Percentiles rank a stretch among this genome's conserved stretches.
Conservation (phyloP, 2,888 invertebrate genomes). For the Oscheius sp. region DNA sequence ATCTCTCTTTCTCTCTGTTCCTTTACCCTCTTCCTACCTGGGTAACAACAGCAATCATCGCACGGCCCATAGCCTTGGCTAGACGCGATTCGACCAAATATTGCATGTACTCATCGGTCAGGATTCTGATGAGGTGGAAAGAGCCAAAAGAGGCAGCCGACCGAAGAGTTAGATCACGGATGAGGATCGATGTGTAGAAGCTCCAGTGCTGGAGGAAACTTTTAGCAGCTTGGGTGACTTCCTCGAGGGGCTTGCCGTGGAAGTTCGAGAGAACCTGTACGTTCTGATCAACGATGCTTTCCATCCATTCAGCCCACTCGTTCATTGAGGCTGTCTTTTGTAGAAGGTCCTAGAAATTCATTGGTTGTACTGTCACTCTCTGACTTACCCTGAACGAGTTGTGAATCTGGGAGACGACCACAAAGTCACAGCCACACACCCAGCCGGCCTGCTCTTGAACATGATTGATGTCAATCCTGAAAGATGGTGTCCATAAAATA, state of each 20-base stretch:
- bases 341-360: slow-evolving; percentile 79
- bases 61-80: slow-evolving; percentile 44
- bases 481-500: slow-evolving; percentile 5
- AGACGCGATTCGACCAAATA: slow-evolving; percentile 85
- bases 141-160: slow-evolving; percentile 98
- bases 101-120: slow-evolving; percentile 99
- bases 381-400: slow-evolving; percentile 53
- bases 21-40: slow-evolving; percentile 19
- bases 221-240: slow-evolving; percentile 86
- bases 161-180: slow-evolving; percentile 91
- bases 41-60: slow-evolving; percentile 39
- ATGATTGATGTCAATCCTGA: slow-evolving; percentile 92
- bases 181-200: slow-evolving; percentile 98
- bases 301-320: slow-evolving; percentile 97
- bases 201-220: slow-evolving; percentile 98
- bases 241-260: slow-evolving; percentile 78
- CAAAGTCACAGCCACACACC: slow-evolving; percentile 94
- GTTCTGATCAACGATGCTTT: slow-evolving; percentile 86
- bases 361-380: not conserved
- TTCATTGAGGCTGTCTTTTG: slow-evolving; percentile 89
- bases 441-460: slow-evolving; percentile 91
- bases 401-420: slow-evolving; percentile 78
- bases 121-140: slow-evolving; percentile 94
- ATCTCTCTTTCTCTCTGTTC: not conserved
- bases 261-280: slow-evolving; percentile 84